Evolutionary conservation across 2,888 invertebrate genomes (phyloP).

Genomic region (Ypsolopha scabrella): DNA sequence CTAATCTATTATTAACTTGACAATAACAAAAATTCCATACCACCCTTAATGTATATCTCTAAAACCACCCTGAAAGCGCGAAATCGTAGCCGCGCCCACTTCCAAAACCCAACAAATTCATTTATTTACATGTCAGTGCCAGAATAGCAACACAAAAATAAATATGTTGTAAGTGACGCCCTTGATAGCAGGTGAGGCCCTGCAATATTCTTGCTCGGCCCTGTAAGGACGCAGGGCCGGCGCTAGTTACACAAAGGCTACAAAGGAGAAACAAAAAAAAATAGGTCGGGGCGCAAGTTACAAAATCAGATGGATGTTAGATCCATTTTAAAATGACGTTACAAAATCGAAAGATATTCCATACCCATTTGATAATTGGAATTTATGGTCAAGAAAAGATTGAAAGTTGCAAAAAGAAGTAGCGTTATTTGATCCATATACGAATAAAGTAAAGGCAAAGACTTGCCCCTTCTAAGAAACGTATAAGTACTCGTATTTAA

Average conservation of each 20-base stretch:
- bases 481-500: too few relatives aligned
- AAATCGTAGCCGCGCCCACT: conserved; percentile 37
- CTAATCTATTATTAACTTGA: neutral
- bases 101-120: conserved; percentile 42
- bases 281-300: conserved; percentile 25
- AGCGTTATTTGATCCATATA: too few relatives aligned
- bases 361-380: too few relatives aligned
- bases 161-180: conserved; percentile 41
- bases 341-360: too few relatives aligned
- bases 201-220: conserved; percentile 53
- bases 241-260: conserved; percentile 64
- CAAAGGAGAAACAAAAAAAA: conserved; percentile 55
- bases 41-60: too few relatives aligned
- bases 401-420: too few relatives aligned
- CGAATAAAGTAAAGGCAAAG: too few relatives aligned
- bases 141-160: conserved; percentile 65
- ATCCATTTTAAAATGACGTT: too few relatives aligned
- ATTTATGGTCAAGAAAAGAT: too few relatives aligned
- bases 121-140: conserved; percentile 62
- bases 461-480: too few relatives aligned
- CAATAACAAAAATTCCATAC: neutral
- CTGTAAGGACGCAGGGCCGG: conserved; percentile 40
- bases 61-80: conserved; percentile 56
- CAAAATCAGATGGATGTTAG: too few relatives aligned
- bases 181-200: conserved; percentile 20